phyloP scores from a whole-genome alignment of 2,113 vertebrate genomes.

The Reinhardtius hippoglossoides region DNA sequence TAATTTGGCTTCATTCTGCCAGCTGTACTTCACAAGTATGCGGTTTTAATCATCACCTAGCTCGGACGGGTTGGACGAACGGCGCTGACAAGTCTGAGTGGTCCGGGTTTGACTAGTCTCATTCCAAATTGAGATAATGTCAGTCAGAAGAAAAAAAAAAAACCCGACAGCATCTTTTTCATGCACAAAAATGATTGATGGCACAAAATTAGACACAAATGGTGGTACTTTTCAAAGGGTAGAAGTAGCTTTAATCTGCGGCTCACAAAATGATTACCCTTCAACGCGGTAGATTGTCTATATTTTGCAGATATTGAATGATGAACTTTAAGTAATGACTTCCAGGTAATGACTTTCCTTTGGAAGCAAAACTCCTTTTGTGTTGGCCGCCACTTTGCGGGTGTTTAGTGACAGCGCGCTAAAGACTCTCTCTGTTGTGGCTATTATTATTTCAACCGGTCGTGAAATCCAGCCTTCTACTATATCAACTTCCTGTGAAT shows the following conservation, averaged over 20 bases:
- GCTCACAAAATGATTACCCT: slow-evolving; percentile 32
- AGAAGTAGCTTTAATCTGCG: slow-evolving; percentile 28
- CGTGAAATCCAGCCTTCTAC: too few species aligned
- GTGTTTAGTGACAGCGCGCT: slow-evolving; percentile 26
- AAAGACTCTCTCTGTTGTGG: neutral
- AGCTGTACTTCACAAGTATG: slow-evolving; percentile 25
- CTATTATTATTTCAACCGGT: slow-evolving; percentile 5
- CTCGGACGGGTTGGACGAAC: slow-evolving; percentile 26
- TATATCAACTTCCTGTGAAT: too few species aligned
- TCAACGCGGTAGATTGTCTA: slow-evolving; percentile 14
- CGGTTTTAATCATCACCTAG: slow-evolving; percentile 34
- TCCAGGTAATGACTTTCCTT: slow-evolving; percentile 47
- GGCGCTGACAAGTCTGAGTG: slow-evolving; percentile 22
- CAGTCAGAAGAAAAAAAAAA: neutral
- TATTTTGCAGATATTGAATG: slow-evolving; percentile 46
- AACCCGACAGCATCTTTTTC: neutral
- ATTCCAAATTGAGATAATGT: slow-evolving; percentile 20
- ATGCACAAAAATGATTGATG: slow-evolving; percentile 46
- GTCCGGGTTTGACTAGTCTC: slow-evolving; percentile 17
- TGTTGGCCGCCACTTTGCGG: slow-evolving; percentile 24
- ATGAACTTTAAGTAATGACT: slow-evolving; percentile 53
- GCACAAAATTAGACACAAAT: slow-evolving; percentile 39
- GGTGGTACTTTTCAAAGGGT: slow-evolving; percentile 29
- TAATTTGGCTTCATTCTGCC: slow-evolving; percentile 54
- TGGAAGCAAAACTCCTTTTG: slow-evolving; percentile 13